Percentiles rank a stretch among this genome's conserved stretches.
These are phyloP conservation scores for Dastarcus helophoroides DNA, from an alignment of 2,888 invertebrate genomes.

Conservation along the genomic window DNA sequence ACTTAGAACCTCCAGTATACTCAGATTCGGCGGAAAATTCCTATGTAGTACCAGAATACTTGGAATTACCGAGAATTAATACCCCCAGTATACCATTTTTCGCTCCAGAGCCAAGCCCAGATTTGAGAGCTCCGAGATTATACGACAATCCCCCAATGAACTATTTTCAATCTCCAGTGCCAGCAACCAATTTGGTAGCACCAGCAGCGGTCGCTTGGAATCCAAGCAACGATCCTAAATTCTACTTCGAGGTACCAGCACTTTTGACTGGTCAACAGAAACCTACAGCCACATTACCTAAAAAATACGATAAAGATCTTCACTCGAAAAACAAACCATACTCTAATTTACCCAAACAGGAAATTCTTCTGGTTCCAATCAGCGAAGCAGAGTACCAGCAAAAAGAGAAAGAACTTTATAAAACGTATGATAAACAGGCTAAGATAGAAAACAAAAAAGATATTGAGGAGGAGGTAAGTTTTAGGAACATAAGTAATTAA, in stretches of 20 bases:
- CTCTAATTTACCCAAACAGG: slow-evolving; percentile 36
- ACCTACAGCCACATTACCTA: slow-evolving; percentile 47
- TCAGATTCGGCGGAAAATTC: too few species aligned
- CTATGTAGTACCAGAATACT: slow-evolving; percentile 18
- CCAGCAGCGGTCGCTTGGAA: slow-evolving; percentile 36
- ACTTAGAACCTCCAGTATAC: too few species aligned
- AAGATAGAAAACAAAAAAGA: slow-evolving; percentile 43
- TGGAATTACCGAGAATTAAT: slow-evolving; percentile 28
- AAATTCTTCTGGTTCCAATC: slow-evolving; percentile 36
- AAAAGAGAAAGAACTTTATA: slow-evolving; percentile 30
- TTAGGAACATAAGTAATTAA: too few species aligned
- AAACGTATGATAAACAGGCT: slow-evolving; percentile 35
- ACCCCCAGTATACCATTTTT: slow-evolving; percentile 26
- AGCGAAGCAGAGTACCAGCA: slow-evolving; percentile 31
- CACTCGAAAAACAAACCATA: slow-evolving; percentile 31
- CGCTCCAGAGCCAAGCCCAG: slow-evolving; percentile 23
- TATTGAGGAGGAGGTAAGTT: slow-evolving; percentile 8
- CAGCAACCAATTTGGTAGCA: slow-evolving; percentile 38
- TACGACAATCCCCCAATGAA: slow-evolving; percentile 15
- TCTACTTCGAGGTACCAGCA: slow-evolving; percentile 34
- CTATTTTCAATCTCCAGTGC: slow-evolving; percentile 30
- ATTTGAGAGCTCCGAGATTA: slow-evolving; percentile 24
- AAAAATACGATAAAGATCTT: slow-evolving; percentile 44
- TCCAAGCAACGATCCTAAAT: slow-evolving; percentile 31
- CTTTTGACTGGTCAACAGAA: slow-evolving; percentile 31